Conservation (phyloP, 2,113 vertebrate species). For the Chaetodon trifascialis region DNA sequence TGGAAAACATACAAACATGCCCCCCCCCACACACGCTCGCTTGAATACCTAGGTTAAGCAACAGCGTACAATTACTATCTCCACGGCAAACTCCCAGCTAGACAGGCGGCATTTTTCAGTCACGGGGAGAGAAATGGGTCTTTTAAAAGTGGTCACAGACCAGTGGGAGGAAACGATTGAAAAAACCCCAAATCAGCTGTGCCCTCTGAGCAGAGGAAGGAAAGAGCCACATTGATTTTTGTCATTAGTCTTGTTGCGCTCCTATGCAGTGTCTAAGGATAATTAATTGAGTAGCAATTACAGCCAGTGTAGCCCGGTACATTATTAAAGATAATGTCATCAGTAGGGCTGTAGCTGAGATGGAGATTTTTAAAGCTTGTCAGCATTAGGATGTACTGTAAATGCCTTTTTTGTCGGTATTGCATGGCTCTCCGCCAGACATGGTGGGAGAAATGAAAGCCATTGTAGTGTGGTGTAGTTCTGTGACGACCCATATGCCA, state of each 20-base stretch:
- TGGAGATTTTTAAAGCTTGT: constrained; percentile 66
- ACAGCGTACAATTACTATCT: constrained; percentile 54
- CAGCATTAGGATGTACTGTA: constrained; percentile 67
- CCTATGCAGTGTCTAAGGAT: constrained; percentile 66
- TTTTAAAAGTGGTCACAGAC: constrained; percentile 62
- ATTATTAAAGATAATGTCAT: constrained; percentile 82
- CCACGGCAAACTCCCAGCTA: constrained; percentile 27
- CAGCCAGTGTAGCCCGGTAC: constrained; percentile 63
- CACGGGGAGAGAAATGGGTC: constrained; percentile 33
- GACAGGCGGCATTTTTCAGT: constrained; percentile 41
- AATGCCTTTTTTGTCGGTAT: constrained; percentile 59
- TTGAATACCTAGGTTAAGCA: constrained; percentile 54
- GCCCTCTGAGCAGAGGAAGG: constrained; percentile 36
- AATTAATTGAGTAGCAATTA: constrained; percentile 82
- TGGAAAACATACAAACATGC: constrained; percentile 14
- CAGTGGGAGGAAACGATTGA: constrained; percentile 33
- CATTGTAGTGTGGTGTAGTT: constrained; percentile 54
- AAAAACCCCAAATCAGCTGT: constrained; percentile 34
- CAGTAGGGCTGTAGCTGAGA: constrained; percentile 70
- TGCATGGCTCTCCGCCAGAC: constrained; percentile 54
- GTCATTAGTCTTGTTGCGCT: constrained; percentile 61
- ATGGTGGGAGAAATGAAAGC: constrained; percentile 45
- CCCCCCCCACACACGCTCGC: neutral
- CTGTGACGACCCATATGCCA: constrained; percentile 46
- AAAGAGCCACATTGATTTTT: constrained; percentile 66